These are phyloP conservation scores for Reticulitermes lucifugus DNA, from an alignment of 2,888 invertebrate species.

Conservation along the genomic window DNA sequence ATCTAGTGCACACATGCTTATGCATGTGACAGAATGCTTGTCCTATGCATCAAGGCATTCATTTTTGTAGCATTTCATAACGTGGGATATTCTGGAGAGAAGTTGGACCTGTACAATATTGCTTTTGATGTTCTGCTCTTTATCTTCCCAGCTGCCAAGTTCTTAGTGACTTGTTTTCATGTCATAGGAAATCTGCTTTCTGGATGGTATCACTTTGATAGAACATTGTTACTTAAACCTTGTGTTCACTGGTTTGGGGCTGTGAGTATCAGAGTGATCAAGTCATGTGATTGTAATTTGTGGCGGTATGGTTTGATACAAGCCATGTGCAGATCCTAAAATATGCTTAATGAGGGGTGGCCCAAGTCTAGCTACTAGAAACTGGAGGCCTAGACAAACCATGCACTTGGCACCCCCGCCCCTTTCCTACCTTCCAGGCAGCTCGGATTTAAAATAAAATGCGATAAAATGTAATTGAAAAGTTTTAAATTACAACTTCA, in stretches of 20 bases:
- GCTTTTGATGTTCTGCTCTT: slow-evolving; percentile 24
- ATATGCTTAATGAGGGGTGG: neutral
- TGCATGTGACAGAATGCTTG: neutral
- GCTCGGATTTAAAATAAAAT: too few relatives aligned
- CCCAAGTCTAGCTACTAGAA: too few relatives aligned
- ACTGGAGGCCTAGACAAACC: too few relatives aligned
- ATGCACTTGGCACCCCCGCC: too few relatives aligned
- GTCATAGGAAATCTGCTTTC: slow-evolving; percentile 20
- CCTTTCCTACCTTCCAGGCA: too few relatives aligned
- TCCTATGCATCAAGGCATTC: neutral
- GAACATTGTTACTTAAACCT: slow-evolving; percentile 6
- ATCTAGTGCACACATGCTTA: too few relatives aligned
- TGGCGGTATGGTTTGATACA: neutral
- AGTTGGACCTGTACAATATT: neutral
- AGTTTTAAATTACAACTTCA: too few relatives aligned
- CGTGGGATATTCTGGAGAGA: neutral
- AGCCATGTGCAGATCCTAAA: neutral
- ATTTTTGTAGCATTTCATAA: neutral
- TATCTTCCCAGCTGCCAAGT: slow-evolving; percentile 1
- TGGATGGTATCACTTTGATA: slow-evolving; percentile 21
- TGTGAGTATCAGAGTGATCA: slow-evolving; percentile 24
- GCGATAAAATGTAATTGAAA: too few relatives aligned
- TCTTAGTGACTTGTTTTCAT: slow-evolving; percentile 5
- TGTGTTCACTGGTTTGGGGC: slow-evolving; percentile 27
- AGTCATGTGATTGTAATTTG: too few relatives aligned